Conservation (phyloP, 1,140 invertebrate species). For the Formica exsecta region DNA sequence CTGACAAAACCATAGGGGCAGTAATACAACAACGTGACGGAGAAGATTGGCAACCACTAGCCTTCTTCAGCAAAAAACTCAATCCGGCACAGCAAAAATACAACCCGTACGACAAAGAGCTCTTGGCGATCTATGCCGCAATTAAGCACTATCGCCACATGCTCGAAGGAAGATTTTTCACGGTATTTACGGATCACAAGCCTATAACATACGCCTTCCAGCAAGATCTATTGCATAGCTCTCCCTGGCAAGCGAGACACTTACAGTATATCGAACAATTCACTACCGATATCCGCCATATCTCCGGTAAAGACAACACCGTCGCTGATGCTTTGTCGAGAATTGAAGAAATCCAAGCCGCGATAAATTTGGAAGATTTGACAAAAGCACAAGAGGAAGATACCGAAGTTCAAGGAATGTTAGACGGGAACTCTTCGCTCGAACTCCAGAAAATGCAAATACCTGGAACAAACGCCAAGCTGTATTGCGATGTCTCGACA, state of each 20-base stretch:
- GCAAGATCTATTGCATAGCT: background rate
- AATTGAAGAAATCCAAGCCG: background rate
- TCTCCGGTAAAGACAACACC: background rate
- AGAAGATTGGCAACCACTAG: slow-evolving; percentile 68
- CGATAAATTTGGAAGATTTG: background rate
- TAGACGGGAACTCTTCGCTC: background rate
- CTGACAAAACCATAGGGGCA: slow-evolving; percentile 64
- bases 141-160: too few relatives aligned
- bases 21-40: slow-evolving; percentile 62
- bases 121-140: background rate
- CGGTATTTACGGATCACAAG: too few relatives aligned
- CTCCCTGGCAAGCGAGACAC: background rate
- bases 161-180: too few relatives aligned
- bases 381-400: background rate
- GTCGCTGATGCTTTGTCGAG: background rate
- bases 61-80: slow-evolving; percentile 75
- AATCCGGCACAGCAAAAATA: slow-evolving; percentile 56
- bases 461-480: too few relatives aligned
- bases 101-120: background rate
- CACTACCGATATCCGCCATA: background rate
- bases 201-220: too few relatives aligned
- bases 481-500: too few relatives aligned
- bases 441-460: too few relatives aligned
- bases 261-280: background rate
- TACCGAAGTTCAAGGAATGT: background rate